Percentiles rank a stretch among this genome's conserved stretches.
phyloP scores from a whole-genome alignment of 1,140 invertebrate species.

The Lysiphlebus fabarum region DNA sequence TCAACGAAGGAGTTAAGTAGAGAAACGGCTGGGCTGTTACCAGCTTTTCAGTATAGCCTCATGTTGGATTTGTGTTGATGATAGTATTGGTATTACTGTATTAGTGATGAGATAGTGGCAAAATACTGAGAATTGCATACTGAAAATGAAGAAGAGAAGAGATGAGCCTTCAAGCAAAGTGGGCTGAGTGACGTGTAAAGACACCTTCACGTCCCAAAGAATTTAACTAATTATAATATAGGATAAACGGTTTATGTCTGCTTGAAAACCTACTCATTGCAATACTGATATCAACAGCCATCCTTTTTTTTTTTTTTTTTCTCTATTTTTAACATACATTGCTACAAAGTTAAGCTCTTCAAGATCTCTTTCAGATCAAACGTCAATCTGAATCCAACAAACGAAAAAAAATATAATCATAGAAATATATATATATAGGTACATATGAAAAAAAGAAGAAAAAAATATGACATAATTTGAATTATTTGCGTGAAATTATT shows the following conservation, averaged over 20 bases:
- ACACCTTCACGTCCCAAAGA: constrained; percentile 55
- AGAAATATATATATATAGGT: too few relatives aligned
- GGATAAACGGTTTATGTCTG: constrained; percentile 55
- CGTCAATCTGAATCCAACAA: too few relatives aligned
- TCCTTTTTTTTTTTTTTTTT: constrained; percentile 16
- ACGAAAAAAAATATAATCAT: too few relatives aligned
- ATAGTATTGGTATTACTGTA: constrained; percentile 25
- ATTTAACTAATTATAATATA: constrained; percentile 59
- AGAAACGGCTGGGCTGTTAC: constrained; percentile 35
- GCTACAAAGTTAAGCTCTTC: constrained; percentile 7
- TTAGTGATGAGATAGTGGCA: constrained; percentile 13
- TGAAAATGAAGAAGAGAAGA: constrained; percentile 29
- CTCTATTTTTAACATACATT: constrained; percentile 21
- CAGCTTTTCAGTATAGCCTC: too few relatives aligned
- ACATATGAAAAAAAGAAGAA: too few relatives aligned
- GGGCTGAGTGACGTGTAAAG: constrained; percentile 55
- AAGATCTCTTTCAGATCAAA: too few relatives aligned
- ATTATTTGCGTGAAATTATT: too few relatives aligned
- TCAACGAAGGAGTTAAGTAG: constrained; percentile 52
- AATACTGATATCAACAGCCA: constrained; percentile 46
- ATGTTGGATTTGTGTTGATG: constrained; percentile 26
- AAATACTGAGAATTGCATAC: constrained; percentile 27
- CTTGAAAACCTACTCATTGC: constrained; percentile 49
- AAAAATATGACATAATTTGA: too few relatives aligned
- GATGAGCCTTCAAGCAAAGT: constrained; percentile 53